Evolutionary conservation across 2,888 invertebrate species (phyloP).

Genomic region (Cerceris ruficornis): DNA sequence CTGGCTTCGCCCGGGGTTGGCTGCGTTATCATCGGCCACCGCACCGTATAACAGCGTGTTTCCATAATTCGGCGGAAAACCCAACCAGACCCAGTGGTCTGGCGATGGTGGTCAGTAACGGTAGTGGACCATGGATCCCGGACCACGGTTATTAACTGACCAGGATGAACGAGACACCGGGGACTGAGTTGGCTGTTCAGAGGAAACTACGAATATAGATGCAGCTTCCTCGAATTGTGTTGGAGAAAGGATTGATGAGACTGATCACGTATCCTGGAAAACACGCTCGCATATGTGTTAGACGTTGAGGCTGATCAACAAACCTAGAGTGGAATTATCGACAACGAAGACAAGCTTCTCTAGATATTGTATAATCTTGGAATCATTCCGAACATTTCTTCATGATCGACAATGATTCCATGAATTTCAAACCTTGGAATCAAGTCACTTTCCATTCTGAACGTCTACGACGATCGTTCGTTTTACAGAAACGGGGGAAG

Average conservation of each 20-base stretch:
- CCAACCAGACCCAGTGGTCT: slow-evolving; percentile 64
- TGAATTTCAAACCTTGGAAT: no score
- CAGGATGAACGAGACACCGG: slow-evolving; percentile 80
- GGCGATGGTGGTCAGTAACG: slow-evolving; percentile 51
- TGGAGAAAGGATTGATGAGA: slow-evolving; percentile 71
- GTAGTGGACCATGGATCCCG: slow-evolving; percentile 54
- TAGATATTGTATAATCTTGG: no score
- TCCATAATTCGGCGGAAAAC: slow-evolving; percentile 74
- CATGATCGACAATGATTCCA: no score
- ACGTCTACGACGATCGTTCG: neutral
- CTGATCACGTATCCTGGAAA: slow-evolving; percentile 29
- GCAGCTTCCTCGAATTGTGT: slow-evolving; percentile 59
- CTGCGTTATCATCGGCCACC: slow-evolving; percentile 62
- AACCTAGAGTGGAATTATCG: slow-evolving; percentile 60
- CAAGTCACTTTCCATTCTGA: no score
- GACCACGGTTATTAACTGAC: slow-evolving; percentile 79
- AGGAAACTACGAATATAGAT: slow-evolving; percentile 51
- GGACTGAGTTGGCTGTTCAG: slow-evolving; percentile 66
- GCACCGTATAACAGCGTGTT: slow-evolving; percentile 77
- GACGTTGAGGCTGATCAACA: slow-evolving; percentile 42
- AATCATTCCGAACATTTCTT: no score
- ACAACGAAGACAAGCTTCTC: neutral
- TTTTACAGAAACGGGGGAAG: neutral
- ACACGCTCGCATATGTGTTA: slow-evolving; percentile 43
- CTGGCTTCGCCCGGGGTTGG: slow-evolving; percentile 66